Conservation (phyloP, 1,140 invertebrate genomes). For the Drosophila triauraria region DNA sequence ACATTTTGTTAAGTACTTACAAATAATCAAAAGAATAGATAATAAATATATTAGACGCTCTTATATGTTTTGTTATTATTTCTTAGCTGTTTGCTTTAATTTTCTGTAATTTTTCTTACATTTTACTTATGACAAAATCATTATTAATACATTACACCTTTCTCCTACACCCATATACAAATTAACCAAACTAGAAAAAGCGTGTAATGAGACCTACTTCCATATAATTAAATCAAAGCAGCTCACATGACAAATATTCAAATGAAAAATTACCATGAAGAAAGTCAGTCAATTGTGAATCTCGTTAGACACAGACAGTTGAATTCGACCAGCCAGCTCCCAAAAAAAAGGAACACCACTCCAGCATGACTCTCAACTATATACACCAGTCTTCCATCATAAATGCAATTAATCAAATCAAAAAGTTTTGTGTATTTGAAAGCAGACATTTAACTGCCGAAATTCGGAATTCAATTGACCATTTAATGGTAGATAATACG, state of each 20-base stretch:
- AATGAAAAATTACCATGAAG: constrained; percentile 19
- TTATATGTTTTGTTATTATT: not conserved
- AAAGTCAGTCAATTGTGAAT: constrained; percentile 42
- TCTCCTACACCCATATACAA: constrained; percentile 5
- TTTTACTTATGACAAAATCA: constrained; percentile 3
- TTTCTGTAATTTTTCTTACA: not conserved
- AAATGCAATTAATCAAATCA: constrained; percentile 46
- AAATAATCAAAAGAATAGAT: no score
- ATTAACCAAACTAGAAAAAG: constrained; percentile 7
- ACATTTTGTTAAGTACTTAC: no score
- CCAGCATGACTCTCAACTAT: constrained; percentile 45
- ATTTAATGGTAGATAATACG: constrained; percentile 52
- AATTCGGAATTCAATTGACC: constrained; percentile 53
- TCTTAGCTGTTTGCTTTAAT: not conserved
- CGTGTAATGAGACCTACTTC: constrained; percentile 31
- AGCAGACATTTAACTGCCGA: constrained; percentile 43
- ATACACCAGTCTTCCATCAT: constrained; percentile 15
- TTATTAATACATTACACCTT: not conserved
- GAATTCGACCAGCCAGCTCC: not conserved
- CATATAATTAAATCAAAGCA: constrained; percentile 15
- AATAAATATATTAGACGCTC: no score
- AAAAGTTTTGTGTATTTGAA: constrained; percentile 24
- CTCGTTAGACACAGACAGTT: constrained; percentile 48
- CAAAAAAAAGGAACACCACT: constrained; percentile 15
- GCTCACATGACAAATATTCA: constrained; percentile 27